Conservation (phyloP, 2,797 vertebrate species). For the Rhinophrynus dorsalis region DNA sequence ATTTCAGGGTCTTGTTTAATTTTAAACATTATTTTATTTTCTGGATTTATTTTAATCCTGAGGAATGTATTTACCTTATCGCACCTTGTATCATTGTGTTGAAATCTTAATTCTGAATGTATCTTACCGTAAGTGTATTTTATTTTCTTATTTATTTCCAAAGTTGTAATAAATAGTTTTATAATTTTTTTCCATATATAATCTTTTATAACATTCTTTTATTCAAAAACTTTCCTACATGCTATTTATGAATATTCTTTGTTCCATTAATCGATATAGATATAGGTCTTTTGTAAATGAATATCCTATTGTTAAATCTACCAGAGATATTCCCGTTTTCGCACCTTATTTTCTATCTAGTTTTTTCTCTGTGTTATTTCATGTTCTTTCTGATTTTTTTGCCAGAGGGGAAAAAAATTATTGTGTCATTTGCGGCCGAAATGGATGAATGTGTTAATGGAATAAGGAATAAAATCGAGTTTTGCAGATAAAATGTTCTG, state of each 20-base stretch:
- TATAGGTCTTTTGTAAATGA: too few species aligned
- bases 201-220: too few species aligned
- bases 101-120: slow-evolving; percentile 30
- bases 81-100: slow-evolving; percentile 25
- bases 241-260: too few species aligned
- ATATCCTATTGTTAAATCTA: not conserved
- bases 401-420: slow-evolving; percentile 9
- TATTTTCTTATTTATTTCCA: not conserved
- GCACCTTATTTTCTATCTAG: not conserved
- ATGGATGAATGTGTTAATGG: slow-evolving; percentile 22
- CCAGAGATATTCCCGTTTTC: not conserved
- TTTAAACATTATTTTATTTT: not conserved
- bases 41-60: not conserved
- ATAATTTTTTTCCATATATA: too few species aligned
- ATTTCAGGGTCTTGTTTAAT: too few species aligned
- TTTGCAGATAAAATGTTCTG: not conserved
- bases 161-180: too few species aligned
- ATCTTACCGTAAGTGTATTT: not conserved
- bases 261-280: too few species aligned
- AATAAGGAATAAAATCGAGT: slow-evolving; percentile 31
- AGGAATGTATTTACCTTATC: slow-evolving; percentile 23
- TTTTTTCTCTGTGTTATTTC: slow-evolving; percentile 4
- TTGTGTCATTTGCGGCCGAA: slow-evolving; percentile 4
- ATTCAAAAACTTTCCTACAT: too few species aligned
- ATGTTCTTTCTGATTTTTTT: slow-evolving; percentile 9